A percentile compares a stretch with the other conserved stretches of the same genome.
Conservation (phyloP, 2,888 invertebrate species). For the Orthonevra nobilis region DNA sequence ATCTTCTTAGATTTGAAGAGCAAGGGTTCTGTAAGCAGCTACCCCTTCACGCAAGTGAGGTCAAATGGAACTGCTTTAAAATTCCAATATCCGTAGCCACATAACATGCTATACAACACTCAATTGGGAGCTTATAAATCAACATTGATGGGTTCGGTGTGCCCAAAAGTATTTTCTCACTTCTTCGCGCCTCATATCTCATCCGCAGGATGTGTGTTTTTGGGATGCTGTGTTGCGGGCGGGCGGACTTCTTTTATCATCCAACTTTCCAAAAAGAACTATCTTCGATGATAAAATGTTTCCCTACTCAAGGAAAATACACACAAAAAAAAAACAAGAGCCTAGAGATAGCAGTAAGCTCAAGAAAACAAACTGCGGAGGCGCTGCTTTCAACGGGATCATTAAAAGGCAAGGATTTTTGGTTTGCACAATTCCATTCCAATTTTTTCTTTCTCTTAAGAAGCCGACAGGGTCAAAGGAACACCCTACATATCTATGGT, state of each 20-base stretch:
- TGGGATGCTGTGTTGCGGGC: background rate
- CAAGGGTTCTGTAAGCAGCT: no score
- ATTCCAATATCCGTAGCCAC: slow-evolving; percentile 15
- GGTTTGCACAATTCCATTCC: background rate
- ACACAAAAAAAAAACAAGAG: background rate
- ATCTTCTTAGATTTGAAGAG: no score
- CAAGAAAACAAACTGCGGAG: background rate
- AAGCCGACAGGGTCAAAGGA: slow-evolving; percentile 19
- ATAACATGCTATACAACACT: slow-evolving; percentile 16
- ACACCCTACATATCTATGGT: slow-evolving; percentile 26
- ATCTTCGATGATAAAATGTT: slow-evolving; percentile 40
- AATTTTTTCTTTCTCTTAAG: no score
- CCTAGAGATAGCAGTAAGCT: background rate
- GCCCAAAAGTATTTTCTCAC: slow-evolving; percentile 18
- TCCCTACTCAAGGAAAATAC: slow-evolving; percentile 15
- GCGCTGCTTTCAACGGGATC: slow-evolving; percentile 26
- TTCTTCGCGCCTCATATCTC: background rate
- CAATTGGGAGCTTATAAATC: slow-evolving; percentile 52
- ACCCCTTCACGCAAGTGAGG: no score
- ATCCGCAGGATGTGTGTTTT: background rate
- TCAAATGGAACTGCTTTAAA: slow-evolving; percentile 18
- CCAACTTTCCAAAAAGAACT: slow-evolving; percentile 34
- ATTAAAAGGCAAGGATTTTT: slow-evolving; percentile 38
- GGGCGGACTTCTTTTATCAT: slow-evolving; percentile 9
- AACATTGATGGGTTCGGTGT: slow-evolving; percentile 30